These are phyloP conservation scores for Drosophila orena DNA, from an alignment of 1,140 invertebrate species.

Conservation along the genomic window DNA sequence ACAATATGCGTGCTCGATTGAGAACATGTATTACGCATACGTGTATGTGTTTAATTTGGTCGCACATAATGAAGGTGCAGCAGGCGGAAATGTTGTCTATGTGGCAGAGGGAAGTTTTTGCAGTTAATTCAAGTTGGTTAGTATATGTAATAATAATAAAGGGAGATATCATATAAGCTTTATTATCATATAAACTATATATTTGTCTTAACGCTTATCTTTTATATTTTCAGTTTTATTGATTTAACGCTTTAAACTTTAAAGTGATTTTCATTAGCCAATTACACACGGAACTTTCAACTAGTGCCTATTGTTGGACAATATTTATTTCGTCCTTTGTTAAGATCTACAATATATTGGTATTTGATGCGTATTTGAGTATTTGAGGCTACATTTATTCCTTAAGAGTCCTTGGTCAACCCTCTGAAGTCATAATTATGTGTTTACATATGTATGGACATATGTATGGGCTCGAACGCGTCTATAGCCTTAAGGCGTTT, in stretches of 20 bases:
- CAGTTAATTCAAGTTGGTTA: neutral
- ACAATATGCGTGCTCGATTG: conserved; percentile 12
- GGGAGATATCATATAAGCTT: no score
- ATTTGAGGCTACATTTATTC: conserved; percentile 8
- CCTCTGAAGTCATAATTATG: conserved; percentile 22
- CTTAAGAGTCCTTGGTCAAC: conserved; percentile 5
- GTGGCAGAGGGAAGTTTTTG: neutral
- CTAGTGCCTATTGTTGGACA: no score
- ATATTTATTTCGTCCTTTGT: no score
- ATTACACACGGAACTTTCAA: no score
- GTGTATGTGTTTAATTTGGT: conserved; percentile 37
- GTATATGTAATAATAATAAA: no score
- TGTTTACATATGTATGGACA: conserved; percentile 18
- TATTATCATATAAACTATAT: no score
- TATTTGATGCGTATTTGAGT: neutral
- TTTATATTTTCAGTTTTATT: no score
- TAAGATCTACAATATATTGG: fast-evolving
- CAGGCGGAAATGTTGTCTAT: conserved; percentile 18
- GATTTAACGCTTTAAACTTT: no score
- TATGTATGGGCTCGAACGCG: conserved; percentile 20
- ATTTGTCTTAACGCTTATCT: no score
- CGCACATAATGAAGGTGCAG: conserved; percentile 32
- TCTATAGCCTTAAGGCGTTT: conserved; percentile 50
- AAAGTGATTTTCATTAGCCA: no score
- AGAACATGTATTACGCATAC: conserved; percentile 6